Evolutionary conservation across 1,140 invertebrate genomes (phyloP), one percentile per base, ranked within the genome.

Genomic region (Papilio aristodemus): DNA sequence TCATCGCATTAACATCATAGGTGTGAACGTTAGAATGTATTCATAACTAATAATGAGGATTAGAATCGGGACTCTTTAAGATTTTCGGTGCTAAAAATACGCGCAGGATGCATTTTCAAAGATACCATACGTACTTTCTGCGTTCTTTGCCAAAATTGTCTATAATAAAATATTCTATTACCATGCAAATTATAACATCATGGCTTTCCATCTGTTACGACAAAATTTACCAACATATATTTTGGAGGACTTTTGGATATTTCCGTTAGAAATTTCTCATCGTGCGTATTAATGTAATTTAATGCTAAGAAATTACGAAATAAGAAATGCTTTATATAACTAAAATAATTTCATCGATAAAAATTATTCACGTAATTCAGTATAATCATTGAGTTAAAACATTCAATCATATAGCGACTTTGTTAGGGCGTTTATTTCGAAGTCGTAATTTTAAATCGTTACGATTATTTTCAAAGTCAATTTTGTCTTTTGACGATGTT

Each of bases 201-300:
- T n/a, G 17, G 6, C n/a, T 17, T 0, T 6, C 7, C 5, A n/a
- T n/a, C 72, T 70, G 77, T 74, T 69, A 70, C 71, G 71, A 67
- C 67, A 69, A 73, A 75, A 72, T 66, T 72, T 79, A 71, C 77
- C 71, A 67, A 76, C 67, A 73, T 66, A 66, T 79, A 74, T 83
- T 83, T 83, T 83, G 71, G 81, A 83, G 69, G 71, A 81, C 71
- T 83, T 81, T 83, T 83, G 81, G 81, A 83, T 83, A 81, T 76
- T 78, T 81, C 81, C 81, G 79, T 79, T 81, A 83, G 77, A 71
- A 68, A 78, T 68, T 81, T 75, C 79, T 78, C 76, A 78, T 68
- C 57, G 76, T 74, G 71, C 67, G 50, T 76, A 74, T 64, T 77
- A 71, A 69, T 70, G 37, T 72, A 66, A 19, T 37, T 71, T 39